phyloP scores from a whole-genome alignment of 2,113 vertebrate species.

The Alligator mississippiensis region DNA sequence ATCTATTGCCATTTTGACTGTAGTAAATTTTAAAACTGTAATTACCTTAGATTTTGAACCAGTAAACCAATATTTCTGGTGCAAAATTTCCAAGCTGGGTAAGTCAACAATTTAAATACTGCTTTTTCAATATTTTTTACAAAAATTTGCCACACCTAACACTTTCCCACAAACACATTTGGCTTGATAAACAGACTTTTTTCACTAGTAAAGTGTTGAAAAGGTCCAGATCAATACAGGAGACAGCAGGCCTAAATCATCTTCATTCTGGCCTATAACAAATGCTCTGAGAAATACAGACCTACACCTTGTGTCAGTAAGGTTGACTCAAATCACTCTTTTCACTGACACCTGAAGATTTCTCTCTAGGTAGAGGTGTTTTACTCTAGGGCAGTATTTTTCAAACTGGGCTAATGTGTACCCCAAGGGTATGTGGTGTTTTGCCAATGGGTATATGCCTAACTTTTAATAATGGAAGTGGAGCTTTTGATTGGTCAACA shows the following conservation, averaged over 20 bases:
- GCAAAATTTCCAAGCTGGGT: background rate
- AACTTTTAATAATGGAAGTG: too few relatives aligned
- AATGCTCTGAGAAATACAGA: background rate
- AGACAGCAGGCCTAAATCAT: background rate
- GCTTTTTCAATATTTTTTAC: background rate
- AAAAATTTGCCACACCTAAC: background rate
- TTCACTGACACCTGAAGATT: background rate
- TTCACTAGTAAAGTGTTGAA: background rate
- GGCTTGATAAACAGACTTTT: background rate
- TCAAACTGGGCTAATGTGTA: too few relatives aligned
- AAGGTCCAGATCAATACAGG: rapidly evolving
- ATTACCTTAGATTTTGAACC: background rate
- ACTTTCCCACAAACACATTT: background rate
- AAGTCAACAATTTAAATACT: background rate
- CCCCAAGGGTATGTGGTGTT: too few relatives aligned
- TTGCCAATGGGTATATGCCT: too few relatives aligned
- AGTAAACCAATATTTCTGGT: background rate
- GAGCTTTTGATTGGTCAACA: too few relatives aligned
- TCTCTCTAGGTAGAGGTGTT: background rate
- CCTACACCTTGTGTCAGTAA: background rate
- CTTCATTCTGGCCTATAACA: background rate
- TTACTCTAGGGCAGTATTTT: background rate
- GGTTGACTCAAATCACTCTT: background rate
- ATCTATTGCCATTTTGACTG: background rate
- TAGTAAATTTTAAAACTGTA: background rate